These are phyloP conservation scores for Pyrgus malvae DNA, from an alignment of 2,888 invertebrate species.

Conservation along the genomic window DNA sequence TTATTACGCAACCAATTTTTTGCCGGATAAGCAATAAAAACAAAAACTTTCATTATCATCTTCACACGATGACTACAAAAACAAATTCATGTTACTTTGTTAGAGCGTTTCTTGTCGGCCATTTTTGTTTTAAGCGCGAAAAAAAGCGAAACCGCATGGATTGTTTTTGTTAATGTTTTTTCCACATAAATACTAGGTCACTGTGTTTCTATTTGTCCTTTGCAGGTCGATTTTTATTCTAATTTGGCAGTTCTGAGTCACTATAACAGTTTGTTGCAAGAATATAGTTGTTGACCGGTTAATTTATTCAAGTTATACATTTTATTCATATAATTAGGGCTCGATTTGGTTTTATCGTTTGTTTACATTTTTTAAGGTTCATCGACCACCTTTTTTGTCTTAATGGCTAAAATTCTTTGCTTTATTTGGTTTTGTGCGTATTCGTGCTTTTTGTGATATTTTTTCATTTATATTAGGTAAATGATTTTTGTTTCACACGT, in stretches of 20 bases:
- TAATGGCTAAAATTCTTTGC: neutral
- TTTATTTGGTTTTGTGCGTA: neutral
- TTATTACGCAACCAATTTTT: conserved; percentile 41
- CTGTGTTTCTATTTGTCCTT: conserved; percentile 60
- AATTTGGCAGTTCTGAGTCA: conserved; percentile 44
- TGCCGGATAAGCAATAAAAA: conserved; percentile 39
- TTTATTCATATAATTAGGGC: conserved; percentile 44
- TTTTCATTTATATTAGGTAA: too few species aligned
- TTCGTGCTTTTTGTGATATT: too few species aligned
- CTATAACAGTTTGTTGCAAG: conserved; percentile 37
- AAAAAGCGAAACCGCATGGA: conserved; percentile 46
- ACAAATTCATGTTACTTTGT: conserved; percentile 47
- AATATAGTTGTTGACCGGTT: conserved; percentile 35
- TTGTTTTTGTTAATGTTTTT: conserved; percentile 44
- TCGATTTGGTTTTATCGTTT: conserved; percentile 40
- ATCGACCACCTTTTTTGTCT: conserved; percentile 10
- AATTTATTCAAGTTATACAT: conserved; percentile 44
- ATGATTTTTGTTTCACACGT: too few species aligned
- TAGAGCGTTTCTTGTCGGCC: conserved; percentile 45
- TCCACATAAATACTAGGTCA: conserved; percentile 61
- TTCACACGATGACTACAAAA: conserved; percentile 41
- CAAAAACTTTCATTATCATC: conserved; percentile 51
- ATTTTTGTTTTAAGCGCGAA: conserved; percentile 52
- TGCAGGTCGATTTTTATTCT: conserved; percentile 50
- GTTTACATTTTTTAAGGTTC: conserved; percentile 40